Conservation (phyloP, 2,113 vertebrate species). For the Trichomycterus rosablanca region DNA sequence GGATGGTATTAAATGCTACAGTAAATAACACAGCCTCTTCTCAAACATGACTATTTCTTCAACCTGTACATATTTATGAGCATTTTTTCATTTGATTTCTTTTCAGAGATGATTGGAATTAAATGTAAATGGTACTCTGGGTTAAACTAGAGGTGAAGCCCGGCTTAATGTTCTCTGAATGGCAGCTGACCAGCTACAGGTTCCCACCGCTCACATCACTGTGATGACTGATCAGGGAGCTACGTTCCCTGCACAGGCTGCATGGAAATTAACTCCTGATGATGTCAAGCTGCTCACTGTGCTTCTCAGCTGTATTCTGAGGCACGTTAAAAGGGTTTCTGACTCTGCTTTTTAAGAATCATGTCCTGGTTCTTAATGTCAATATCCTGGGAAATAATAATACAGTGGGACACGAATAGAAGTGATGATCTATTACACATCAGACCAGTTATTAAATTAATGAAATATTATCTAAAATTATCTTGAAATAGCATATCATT, state of each 20-base stretch:
- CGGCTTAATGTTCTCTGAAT: not conserved
- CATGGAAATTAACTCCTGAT: conserved; percentile 35
- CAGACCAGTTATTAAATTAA: no score
- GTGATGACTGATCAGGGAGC: conserved; percentile 28
- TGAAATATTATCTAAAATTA: no score
- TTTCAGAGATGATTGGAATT: no score
- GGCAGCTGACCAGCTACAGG: conserved; percentile 20
- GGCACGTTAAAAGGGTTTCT: conserved; percentile 27
- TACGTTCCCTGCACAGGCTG: conserved; percentile 23
- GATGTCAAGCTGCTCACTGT: conserved; percentile 22
- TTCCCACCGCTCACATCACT: conserved; percentile 29
- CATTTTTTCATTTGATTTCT: no score
- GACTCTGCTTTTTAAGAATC: conserved; percentile 5
- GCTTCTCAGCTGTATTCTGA: conserved; percentile 24
- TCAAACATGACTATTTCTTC: no score
- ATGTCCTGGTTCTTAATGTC: not conserved
- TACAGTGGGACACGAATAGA: not conserved
- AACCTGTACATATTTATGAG: no score
- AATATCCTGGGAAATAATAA: no score
- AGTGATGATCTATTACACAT: no score
- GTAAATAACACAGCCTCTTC: no score
- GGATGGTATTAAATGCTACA: no score
- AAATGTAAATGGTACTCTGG: no score
- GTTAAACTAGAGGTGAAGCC: not conserved
- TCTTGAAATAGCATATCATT: no score